Evolutionary conservation across 2,888 invertebrate genomes (phyloP).

Genomic region (Parapristionchus giblindavisi): DNA sequence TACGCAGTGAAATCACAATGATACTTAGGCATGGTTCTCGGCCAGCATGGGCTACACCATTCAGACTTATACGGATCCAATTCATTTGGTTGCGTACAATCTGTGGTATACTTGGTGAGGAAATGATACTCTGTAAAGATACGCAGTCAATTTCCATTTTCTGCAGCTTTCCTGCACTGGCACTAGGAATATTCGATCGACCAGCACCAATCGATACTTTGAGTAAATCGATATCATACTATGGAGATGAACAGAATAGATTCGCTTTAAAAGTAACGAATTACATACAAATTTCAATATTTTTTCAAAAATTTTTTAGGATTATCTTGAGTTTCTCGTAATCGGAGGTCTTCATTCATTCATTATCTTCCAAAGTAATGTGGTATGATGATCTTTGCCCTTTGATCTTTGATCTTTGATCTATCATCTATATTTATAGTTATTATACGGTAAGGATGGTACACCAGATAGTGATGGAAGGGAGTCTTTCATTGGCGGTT

Average conservation of each 20-base stretch:
- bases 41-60: constrained; percentile 38
- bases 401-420: neutral
- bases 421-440: neutral
- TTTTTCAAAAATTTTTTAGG: constrained; percentile 1
- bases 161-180: constrained; percentile 35
- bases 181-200: constrained; percentile 40
- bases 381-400: neutral
- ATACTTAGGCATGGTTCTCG: constrained; percentile 37
- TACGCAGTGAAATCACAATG: neutral
- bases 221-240: constrained; percentile 15
- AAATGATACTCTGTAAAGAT: neutral
- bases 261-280: constrained; percentile 13
- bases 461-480: neutral
- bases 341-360: constrained; percentile 32
- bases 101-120: constrained; percentile 38
- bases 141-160: neutral
- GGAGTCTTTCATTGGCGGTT: neutral
- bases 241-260: constrained; percentile 25
- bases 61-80: constrained; percentile 39
- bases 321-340: constrained; percentile 22
- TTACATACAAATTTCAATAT: neutral
- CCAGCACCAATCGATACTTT: constrained; percentile 12
- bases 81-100: constrained; percentile 36
- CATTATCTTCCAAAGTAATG: constrained; percentile 34
- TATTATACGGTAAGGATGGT: neutral